Conservation (phyloP, 2,113 vertebrate species). For the Mesoclemmys tuberculata region DNA sequence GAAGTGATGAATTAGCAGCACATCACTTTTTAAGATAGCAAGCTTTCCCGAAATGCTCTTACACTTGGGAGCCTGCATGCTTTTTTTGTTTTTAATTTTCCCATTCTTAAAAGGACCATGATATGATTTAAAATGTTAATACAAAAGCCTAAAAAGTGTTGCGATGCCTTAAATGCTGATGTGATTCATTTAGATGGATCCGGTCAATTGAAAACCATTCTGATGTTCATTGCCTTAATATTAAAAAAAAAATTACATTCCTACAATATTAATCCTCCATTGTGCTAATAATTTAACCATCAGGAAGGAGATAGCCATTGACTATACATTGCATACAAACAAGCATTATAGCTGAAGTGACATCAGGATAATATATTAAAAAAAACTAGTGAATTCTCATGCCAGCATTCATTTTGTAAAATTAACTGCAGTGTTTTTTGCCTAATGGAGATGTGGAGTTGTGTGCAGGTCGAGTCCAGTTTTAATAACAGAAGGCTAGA, state of each 20-base stretch:
- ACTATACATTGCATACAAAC: not conserved
- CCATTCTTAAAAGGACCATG: conserved; percentile 9
- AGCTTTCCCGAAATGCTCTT: conserved; percentile 27
- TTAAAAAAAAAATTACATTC: not conserved
- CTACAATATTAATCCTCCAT: not conserved
- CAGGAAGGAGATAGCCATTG: not conserved
- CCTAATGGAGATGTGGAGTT: conserved; percentile 12
- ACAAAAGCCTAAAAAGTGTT: conserved; percentile 20
- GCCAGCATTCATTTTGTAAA: not conserved
- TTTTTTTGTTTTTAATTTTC: not conserved
- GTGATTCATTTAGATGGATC: conserved; percentile 13
- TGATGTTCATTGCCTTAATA: not conserved
- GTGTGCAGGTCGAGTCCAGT: conserved; percentile 36
- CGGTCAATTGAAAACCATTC: conserved; percentile 10
- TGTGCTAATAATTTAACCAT: not conserved
- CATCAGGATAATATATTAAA: not conserved
- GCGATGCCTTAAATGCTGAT: conserved; percentile 2
- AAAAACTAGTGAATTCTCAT: conserved; percentile 15
- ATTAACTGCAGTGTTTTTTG: not conserved
- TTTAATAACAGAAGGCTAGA: conserved; percentile 47
- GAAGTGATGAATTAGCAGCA: conserved; percentile 52
- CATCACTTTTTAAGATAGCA: conserved; percentile 45
- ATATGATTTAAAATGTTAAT: conserved; percentile 47
- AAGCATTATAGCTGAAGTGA: not conserved
- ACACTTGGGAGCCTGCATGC: not conserved